Evolutionary conservation across 2,888 invertebrate species (phyloP).

Genomic region (Aquatica leii): DNA sequence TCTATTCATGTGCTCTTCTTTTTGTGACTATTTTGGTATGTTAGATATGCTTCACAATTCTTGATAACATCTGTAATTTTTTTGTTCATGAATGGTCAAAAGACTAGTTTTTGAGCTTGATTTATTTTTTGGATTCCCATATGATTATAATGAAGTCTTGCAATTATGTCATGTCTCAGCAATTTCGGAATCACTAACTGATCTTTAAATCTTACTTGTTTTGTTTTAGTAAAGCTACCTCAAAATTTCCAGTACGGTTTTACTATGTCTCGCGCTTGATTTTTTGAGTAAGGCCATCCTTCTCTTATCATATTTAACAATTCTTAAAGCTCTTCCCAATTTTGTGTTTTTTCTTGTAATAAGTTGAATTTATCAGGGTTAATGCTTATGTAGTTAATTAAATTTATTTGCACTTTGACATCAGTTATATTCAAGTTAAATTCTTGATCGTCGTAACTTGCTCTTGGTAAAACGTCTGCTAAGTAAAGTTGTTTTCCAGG

Average conservation of each 20-base stretch:
- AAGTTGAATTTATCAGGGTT: constrained; percentile 20
- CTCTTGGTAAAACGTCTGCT: constrained; percentile 46
- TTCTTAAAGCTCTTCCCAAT: too few species aligned
- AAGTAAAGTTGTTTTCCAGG: constrained; percentile 47
- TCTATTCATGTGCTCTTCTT: too few species aligned
- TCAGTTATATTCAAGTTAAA: constrained; percentile 18
- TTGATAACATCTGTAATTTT: too few species aligned
- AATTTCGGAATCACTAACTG: not conserved
- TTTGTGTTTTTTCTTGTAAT: constrained; percentile 21
- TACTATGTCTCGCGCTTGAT: not conserved
- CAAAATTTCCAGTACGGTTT: constrained; percentile 12
- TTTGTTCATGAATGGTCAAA: not conserved
- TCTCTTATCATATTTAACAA: constrained; percentile 15
- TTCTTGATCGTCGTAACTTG: constrained; percentile 33
- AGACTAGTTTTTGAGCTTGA: not conserved
- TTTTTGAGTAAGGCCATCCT: constrained; percentile 40
- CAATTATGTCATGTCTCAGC: not conserved
- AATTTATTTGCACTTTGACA: constrained; percentile 19
- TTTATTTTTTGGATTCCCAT: not conserved
- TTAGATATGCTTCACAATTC: too few species aligned
- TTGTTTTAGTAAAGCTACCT: too few species aligned
- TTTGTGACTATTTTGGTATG: not conserved
- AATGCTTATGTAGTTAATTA: constrained; percentile 24
- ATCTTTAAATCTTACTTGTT: too few species aligned
- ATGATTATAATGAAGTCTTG: too few species aligned